A percentile compares a stretch with the other conserved stretches of the same genome.
Evolutionary conservation across 2,113 vertebrate species (phyloP).

Genomic region (Dromas ardeola): DNA sequence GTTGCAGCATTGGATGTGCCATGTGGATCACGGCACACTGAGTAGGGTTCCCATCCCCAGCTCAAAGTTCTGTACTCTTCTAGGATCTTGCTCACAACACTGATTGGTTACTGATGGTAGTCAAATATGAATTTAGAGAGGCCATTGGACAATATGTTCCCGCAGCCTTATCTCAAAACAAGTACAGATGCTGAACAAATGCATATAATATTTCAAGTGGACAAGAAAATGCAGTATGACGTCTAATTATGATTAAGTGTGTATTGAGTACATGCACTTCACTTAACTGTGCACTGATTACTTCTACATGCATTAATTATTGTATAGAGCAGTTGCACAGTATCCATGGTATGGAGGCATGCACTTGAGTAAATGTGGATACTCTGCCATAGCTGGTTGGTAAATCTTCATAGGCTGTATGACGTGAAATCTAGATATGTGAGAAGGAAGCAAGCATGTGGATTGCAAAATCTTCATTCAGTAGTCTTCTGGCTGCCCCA

Average conservation of each 20-base stretch:
- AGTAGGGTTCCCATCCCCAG: accelerated
- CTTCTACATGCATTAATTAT: neutral
- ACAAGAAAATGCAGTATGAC: neutral
- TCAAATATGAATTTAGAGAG: neutral
- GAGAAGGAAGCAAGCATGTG: neutral
- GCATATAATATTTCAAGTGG: neutral
- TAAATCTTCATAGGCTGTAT: neutral
- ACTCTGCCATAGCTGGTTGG: neutral
- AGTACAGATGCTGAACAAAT: neutral
- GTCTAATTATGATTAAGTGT: neutral
- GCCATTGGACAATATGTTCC: neutral
- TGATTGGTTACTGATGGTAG: neutral
- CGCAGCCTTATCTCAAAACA: neutral
- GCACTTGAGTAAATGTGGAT: neutral
- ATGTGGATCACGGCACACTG: neutral
- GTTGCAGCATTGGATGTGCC: neutral
- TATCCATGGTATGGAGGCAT: neutral
- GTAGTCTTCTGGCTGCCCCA: neutral
- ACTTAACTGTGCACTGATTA: neutral
- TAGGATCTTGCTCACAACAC: neutral
- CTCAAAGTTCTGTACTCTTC: neutral
- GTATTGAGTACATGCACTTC: neutral
- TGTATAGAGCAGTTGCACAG: neutral
- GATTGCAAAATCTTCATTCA: neutral
- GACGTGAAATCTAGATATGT: accelerated